Base-by-base conservation (phyloP, 2,888 invertebrate genomes). In the Arrhopalites spinosus region DNA sequence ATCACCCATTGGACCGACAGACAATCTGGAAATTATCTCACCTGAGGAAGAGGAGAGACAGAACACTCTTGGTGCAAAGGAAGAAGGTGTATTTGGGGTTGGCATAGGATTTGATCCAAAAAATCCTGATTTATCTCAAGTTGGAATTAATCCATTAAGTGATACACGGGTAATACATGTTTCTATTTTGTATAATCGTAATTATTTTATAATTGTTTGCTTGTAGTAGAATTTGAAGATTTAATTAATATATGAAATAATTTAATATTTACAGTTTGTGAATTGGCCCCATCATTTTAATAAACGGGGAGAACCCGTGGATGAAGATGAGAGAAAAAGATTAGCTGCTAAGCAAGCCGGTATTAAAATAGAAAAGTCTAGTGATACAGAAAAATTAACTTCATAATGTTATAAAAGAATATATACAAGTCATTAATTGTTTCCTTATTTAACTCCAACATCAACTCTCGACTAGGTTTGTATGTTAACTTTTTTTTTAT, bases 1-100 rank as follows among this genome's bases (percentile, higher is more conserved):
- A 80, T 90, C 92, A 3, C 90, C 90, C 8, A 86, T 88, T 23
- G 87, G 86, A 23, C 79, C 81, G 13, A 82, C 82, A 23, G 82
- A 82, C 74, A 77, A 80, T 43, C 47, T 82, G 8, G 82, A 81
- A 47, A 63, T 76, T 17, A 0, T 70, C 1, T 27, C n/a, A 56
- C 53, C 63, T 50, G 79, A 79, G 30, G 61, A 78, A 3, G 63
- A 68, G 23, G 13, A 56, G 2, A 17, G 36, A 1, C 27, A 23
- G 17, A 29, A 70, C 3, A 27, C 13, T 20, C n/a, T 68, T 56
- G 50, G 53, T 29, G 67, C 20, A 17, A 75, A n/a, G 50, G 53
- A 27, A 67, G 74, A 70, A 56, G 17, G 11, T 59, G 72, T 63
- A 20, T 72, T 56, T 56, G 76, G 66, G 61, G 36, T 30, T 45